A percentile compares a stretch with the other conserved stretches of the same genome.
Conservation (phyloP, 2,888 invertebrate species). For the Eupithecia centaureata region DNA sequence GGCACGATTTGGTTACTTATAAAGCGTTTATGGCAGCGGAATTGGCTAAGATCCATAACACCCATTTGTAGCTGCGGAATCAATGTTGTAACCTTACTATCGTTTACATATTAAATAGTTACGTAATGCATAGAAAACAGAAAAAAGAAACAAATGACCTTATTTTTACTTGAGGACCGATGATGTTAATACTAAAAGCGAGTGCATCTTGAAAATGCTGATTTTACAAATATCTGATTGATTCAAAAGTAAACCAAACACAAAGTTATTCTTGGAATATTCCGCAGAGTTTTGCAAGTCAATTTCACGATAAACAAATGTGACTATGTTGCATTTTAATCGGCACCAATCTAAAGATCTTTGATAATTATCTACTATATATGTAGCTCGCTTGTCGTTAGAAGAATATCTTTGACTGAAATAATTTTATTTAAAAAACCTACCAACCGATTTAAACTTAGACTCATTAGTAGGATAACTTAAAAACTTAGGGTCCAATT, state of each 20-base stretch:
- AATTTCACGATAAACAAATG: background rate
- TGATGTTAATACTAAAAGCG: background rate
- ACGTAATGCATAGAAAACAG: background rate
- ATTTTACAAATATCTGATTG: background rate
- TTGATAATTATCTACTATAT: background rate
- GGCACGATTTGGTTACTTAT: background rate
- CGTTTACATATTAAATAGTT: background rate
- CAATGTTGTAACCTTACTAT: background rate
- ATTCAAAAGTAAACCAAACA: background rate
- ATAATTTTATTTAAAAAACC: too few relatives aligned
- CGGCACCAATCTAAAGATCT: background rate
- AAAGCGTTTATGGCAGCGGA: background rate
- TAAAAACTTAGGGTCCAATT: too few relatives aligned
- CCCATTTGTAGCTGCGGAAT: background rate
- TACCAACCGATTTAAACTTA: too few relatives aligned
- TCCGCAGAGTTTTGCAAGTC: background rate
- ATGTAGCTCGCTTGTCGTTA: background rate
- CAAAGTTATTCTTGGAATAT: constrained; percentile 1
- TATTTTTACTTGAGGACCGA: background rate
- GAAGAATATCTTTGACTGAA: background rate
- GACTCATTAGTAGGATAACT: too few relatives aligned
- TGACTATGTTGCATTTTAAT: background rate
- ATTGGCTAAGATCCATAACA: background rate
- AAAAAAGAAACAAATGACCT: background rate
- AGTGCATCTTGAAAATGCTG: background rate